A percentile compares a stretch with the other conserved stretches of the same genome.
Conservation (phyloP, 2,888 invertebrate species). For the Clostera curtula region DNA sequence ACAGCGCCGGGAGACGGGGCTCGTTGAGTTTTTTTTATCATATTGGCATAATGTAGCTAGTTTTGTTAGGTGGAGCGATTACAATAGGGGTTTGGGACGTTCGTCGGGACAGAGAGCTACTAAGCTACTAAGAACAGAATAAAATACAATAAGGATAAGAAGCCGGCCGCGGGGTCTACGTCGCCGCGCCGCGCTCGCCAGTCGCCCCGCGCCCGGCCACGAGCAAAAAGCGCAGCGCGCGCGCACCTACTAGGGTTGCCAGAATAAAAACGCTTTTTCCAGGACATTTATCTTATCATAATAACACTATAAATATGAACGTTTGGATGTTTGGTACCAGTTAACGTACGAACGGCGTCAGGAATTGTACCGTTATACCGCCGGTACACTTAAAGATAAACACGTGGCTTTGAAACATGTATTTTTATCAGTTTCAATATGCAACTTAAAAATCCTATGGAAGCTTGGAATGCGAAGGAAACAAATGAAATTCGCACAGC, state of each 20-base stretch:
- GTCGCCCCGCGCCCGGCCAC: constrained; percentile 31
- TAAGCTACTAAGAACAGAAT: constrained; percentile 62
- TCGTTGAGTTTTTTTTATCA: constrained; percentile 43
- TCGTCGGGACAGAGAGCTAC: constrained; percentile 52
- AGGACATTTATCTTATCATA: too few relatives aligned
- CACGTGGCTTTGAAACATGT: too few relatives aligned
- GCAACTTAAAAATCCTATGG: too few relatives aligned
- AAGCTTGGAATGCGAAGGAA: too few relatives aligned
- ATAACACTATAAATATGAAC: too few relatives aligned
- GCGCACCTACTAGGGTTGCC: constrained; percentile 7
- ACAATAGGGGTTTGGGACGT: constrained; percentile 44
- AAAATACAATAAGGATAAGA: constrained; percentile 61
- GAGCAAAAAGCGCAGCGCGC: constrained; percentile 36
- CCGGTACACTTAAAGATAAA: too few relatives aligned
- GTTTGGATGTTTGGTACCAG: too few relatives aligned
- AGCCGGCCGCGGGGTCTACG: constrained; percentile 31
- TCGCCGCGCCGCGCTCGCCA: constrained; percentile 30
- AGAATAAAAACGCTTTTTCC: constrained; percentile 15
- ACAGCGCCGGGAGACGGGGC: constrained; percentile 36
- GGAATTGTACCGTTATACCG: too few relatives aligned
- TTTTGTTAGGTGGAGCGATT: constrained; percentile 35
- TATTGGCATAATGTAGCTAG: constrained; percentile 48
- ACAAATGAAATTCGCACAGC: too few relatives aligned
- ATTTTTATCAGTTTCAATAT: too few relatives aligned
- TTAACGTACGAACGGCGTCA: too few relatives aligned